Evolutionary conservation across 2,113 vertebrate genomes (phyloP).

Genomic region (Muntiacus muntjak): DNA sequence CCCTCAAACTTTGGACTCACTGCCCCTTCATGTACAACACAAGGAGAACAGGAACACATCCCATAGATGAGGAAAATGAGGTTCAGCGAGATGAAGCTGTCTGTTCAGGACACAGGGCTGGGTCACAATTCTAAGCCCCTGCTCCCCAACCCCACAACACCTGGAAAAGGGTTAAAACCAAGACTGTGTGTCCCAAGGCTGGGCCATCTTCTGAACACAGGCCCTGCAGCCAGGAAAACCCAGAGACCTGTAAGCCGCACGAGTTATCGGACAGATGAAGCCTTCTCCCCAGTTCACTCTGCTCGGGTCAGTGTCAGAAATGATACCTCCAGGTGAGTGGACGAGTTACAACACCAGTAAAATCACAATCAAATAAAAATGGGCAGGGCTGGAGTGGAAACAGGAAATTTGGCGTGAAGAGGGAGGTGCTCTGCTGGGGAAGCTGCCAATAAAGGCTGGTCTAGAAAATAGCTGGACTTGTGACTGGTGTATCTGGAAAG

Average conservation of each 20-base stretch:
- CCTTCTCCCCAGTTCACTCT: slow-evolving; percentile 33
- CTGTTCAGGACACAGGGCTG: not conserved
- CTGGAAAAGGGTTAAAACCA: not conserved
- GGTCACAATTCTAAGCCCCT: not conserved
- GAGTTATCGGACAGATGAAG: not conserved
- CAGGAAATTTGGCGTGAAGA: not conserved
- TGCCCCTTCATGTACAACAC: not conserved
- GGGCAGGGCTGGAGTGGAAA: not conserved
- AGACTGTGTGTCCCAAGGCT: not conserved
- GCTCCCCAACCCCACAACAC: not conserved
- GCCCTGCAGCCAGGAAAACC: slow-evolving; percentile 5
- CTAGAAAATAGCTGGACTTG: not conserved
- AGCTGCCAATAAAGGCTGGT: not conserved
- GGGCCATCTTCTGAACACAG: not conserved
- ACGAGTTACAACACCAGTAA: not conserved
- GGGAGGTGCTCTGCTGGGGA: not conserved
- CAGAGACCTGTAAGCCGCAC: not conserved
- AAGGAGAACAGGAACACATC: not conserved
- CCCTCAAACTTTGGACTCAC: not conserved
- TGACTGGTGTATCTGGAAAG: not conserved
- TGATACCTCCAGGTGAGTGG: slow-evolving; percentile 38
- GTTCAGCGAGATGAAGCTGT: not conserved
- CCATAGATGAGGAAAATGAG: not conserved
- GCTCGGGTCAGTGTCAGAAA: not conserved
- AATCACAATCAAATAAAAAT: not conserved